phyloP scores from a whole-genome alignment of 2,797 vertebrate genomes.

The Chromobotia macracanthus region DNA sequence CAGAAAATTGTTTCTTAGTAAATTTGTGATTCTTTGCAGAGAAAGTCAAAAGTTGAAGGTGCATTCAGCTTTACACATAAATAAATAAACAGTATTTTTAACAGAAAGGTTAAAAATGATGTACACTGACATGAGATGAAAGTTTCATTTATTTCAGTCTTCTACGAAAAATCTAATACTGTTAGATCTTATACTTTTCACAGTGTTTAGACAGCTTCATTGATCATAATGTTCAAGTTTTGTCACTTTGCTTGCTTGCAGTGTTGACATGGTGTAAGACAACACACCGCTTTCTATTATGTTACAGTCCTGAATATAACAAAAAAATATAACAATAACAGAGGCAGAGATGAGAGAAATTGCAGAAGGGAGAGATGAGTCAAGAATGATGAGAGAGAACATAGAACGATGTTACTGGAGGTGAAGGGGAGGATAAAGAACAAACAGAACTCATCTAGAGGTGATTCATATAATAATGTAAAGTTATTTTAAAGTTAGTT shows the following conservation, averaged over 20 bases:
- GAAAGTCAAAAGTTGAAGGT: neutral
- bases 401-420: neutral
- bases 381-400: neutral
- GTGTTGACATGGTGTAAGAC: neutral
- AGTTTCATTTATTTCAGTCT: neutral
- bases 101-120: neutral
- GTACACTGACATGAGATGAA: neutral
- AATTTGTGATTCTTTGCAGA: neutral
- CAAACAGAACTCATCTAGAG: neutral
- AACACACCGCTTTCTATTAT: neutral
- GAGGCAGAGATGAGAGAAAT: neutral
- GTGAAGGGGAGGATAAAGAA: neutral
- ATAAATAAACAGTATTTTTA: neutral
- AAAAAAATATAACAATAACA: neutral
- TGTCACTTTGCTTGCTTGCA: neutral
- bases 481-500: neutral
- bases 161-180: neutral
- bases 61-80: neutral
- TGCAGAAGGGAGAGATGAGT: neutral
- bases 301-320: neutral
- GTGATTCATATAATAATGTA: neutral
- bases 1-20: too few species aligned
- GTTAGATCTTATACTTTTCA: neutral
- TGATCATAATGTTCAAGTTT: neutral
- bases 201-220: neutral